Conservation (phyloP, 2,797 vertebrate species). For the Tauraco hartlaubi region DNA sequence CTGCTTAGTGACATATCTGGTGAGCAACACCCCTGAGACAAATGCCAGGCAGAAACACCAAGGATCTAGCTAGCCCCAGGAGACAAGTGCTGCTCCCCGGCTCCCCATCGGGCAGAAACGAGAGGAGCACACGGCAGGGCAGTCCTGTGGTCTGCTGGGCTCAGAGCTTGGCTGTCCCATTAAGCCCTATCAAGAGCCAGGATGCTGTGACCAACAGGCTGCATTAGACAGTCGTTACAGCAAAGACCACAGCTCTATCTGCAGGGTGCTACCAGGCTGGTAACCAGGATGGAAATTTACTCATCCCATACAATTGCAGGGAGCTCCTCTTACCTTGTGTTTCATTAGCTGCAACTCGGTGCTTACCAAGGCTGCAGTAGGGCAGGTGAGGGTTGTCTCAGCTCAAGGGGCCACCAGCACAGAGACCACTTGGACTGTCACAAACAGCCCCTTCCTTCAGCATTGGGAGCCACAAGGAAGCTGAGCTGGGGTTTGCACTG, state of each 20-base stretch:
- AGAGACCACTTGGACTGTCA: neutral
- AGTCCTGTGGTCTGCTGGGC: neutral
- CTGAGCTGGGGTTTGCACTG: neutral
- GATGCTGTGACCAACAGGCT: accelerated
- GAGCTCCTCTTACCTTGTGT: neutral
- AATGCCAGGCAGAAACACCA: neutral
- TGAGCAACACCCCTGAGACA: neutral
- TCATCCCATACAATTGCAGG: neutral
- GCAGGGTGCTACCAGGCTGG: neutral
- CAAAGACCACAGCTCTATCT: neutral
- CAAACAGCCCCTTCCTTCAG: neutral
- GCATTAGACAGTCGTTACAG: accelerated
- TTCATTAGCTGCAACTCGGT: neutral
- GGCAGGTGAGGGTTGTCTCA: neutral
- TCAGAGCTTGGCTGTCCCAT: neutral
- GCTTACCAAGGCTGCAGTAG: neutral
- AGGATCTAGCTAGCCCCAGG: neutral
- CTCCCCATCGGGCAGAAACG: neutral
- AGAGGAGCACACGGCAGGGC: neutral
- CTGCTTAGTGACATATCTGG: slow-evolving; percentile 30
- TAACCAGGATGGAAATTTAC: neutral
- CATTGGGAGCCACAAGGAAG: neutral
- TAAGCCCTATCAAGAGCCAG: neutral
- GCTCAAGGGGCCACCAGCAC: neutral
- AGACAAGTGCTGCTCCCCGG: neutral